phyloP scores from a whole-genome alignment of 1,140 invertebrate species.

The Plectrocnemia conspersa region DNA sequence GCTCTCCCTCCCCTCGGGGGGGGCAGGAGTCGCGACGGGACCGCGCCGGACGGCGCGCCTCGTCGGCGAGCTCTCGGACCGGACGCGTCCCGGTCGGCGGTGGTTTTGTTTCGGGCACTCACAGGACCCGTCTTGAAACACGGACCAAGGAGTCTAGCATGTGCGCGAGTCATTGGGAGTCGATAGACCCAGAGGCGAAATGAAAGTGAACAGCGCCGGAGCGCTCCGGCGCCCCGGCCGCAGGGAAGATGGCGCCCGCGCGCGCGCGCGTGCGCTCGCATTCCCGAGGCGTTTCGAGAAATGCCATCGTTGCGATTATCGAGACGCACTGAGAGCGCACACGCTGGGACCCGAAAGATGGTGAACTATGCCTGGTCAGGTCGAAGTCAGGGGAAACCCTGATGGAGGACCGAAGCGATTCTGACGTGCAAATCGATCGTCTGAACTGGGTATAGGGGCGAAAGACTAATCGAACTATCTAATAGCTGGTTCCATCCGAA shows the following conservation, averaged over 20 bases:
- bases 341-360: constrained; percentile 83
- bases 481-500: constrained; percentile 88
- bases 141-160: constrained; percentile 88
- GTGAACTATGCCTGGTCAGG: constrained; percentile 85
- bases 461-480: constrained; percentile 92
- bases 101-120: constrained; percentile 58
- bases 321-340: constrained; percentile 64
- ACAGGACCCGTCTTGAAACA: constrained; percentile 89
- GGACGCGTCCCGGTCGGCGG: constrained; percentile 49
- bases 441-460: constrained; percentile 84
- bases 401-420: constrained; percentile 82
- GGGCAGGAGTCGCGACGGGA: constrained; percentile 41
- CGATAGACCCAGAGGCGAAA: constrained; percentile 41
- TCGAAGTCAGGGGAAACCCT: constrained; percentile 84
- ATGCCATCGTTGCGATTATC: constrained; percentile 48
- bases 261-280: constrained; percentile 46
- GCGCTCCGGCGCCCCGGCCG: constrained; percentile 41
- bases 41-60: constrained; percentile 1
- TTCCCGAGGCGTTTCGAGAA: constrained; percentile 47
- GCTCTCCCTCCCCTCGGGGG: constrained; percentile 39
- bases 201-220: constrained; percentile 54
- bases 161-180: constrained; percentile 66
- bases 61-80: constrained; percentile 46
- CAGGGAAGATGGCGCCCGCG: constrained; percentile 46
- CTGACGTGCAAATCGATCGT: constrained; percentile 92